Evolutionary conservation across 2,797 vertebrate genomes (phyloP).

Genomic region (Pseudochromis fuscus): DNA sequence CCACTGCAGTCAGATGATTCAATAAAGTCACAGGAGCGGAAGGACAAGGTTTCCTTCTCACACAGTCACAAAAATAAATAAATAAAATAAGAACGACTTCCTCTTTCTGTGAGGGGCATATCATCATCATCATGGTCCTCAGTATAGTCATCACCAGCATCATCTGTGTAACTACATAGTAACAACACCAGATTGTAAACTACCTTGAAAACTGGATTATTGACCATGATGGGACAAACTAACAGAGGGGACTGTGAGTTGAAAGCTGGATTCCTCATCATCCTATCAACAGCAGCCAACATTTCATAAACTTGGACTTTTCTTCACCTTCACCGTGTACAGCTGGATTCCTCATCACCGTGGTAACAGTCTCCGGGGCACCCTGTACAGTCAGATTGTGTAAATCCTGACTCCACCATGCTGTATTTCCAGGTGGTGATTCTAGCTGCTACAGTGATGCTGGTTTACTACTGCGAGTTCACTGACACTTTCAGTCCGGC

Average conservation of each 20-base stretch:
- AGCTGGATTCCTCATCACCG: neutral
- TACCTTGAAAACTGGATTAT: neutral
- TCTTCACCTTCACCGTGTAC: neutral
- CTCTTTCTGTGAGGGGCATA: neutral
- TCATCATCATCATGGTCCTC: neutral
- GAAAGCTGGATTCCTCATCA: neutral
- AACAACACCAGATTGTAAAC: neutral
- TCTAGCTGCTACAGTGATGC: slow-evolving; percentile 91
- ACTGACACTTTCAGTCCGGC: slow-evolving; percentile 93
- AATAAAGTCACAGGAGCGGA: slow-evolving; percentile 46
- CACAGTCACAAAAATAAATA: slow-evolving; percentile 10
- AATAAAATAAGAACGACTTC: neutral
- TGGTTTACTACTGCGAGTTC: slow-evolving; percentile 95
- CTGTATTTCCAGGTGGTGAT: slow-evolving; percentile 92
- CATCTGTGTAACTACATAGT: neutral
- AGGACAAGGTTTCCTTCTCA: slow-evolving; percentile 22
- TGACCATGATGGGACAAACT: neutral
- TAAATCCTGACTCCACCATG: slow-evolving; percentile 65
- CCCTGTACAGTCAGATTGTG: neutral
- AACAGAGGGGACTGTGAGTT: neutral
- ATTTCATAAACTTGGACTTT: neutral
- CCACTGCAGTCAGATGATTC: slow-evolving; percentile 45
- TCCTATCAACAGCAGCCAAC: too few species aligned
- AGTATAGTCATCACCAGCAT: neutral
- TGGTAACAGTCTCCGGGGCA: neutral